Conservation (phyloP, 2,113 vertebrate species). For the Nipponia nippon region DNA sequence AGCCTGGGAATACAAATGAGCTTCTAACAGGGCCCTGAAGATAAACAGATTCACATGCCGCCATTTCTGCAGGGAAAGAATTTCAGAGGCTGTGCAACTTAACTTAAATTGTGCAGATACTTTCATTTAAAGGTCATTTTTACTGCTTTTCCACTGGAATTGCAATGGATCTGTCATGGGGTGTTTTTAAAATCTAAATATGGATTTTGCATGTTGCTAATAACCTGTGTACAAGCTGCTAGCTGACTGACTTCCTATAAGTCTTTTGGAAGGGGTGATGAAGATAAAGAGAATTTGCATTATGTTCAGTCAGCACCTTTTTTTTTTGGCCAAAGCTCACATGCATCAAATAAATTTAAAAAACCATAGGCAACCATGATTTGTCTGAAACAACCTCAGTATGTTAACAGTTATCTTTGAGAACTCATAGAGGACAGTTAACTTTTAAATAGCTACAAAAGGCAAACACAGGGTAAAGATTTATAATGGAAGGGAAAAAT, state of each 20-base stretch:
- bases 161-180: background rate
- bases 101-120: background rate
- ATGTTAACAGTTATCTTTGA: background rate
- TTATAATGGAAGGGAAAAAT: background rate
- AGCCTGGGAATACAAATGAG: background rate
- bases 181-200: background rate
- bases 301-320: background rate
- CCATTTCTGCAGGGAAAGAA: background rate
- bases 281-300: background rate
- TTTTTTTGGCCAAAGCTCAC: background rate
- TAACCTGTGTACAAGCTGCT: background rate
- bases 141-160: background rate
- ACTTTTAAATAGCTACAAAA: background rate
- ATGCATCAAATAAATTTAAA: background rate
- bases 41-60: background rate
- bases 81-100: background rate
- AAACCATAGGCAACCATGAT: accelerated
- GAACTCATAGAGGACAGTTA: background rate
- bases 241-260: background rate
- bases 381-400: background rate
- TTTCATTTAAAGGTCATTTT: background rate
- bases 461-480: accelerated
- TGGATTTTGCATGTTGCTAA: background rate
- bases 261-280: background rate
- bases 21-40: background rate